Base-by-base conservation (phyloP, 2,113 vertebrate species). In the Tautogolabrus adspersus region DNA sequence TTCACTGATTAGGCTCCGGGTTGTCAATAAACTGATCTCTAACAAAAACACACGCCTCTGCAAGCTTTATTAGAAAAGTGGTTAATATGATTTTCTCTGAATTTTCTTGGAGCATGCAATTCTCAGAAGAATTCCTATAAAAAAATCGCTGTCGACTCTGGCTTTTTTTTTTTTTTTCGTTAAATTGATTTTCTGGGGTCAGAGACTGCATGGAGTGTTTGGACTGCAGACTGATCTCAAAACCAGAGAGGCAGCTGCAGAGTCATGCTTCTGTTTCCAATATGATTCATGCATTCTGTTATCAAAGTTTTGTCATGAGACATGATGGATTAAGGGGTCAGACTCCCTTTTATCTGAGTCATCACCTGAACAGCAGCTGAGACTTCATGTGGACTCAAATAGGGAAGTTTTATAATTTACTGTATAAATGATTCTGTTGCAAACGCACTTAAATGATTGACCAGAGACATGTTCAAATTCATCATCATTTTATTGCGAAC, bases 401-500 rank as follows among this genome's bases (percentile, higher is more conserved):
- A 42, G 10, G 5, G 37, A 9, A 13, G 19, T 56, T 74, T 22
- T 19, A 9, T 59, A 22, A 38, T 60, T 47, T 37, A 1, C 16
- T 1, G 11, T 30, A 44, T 21, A 1, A 1, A 26, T 26, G 26
- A 2, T 26, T 26, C 26, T 26, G 26, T 3, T 26, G 26, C 26
- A 26, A 26, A 26, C 26, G 3, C 30, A 34, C 30, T 21, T 18
- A 21, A 30, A 68, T 46, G 22, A 70, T 18, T 67, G 57, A 12
- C 5, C 59, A 72, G 52, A 87, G 3, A 58, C 19, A 19, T 22
- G 12, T 15, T 88, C 1, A 40, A 76, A 68, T 64, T 77, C 51
- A 84, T 68, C 38, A 58, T 83, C 44, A 37, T 77, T 91, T 93
- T 91, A 93, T 93, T 92, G 77, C 88, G 84, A 75, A 75, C 79